These are phyloP conservation scores for Formica selysi DNA, from an alignment of 1,140 invertebrate genomes.

Conservation along the genomic window DNA sequence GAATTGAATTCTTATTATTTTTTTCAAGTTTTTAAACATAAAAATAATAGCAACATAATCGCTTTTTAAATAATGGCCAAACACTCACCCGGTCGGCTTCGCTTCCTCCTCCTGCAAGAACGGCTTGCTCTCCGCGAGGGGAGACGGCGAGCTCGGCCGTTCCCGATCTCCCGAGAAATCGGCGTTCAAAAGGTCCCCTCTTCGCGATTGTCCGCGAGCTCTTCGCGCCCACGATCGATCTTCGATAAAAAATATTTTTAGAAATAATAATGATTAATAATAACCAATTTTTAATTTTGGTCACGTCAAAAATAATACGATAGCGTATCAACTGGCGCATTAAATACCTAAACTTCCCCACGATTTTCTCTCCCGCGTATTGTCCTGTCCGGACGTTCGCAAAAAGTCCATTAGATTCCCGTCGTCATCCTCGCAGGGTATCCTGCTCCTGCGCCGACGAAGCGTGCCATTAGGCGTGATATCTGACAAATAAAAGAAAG, in stretches of 20 bases:
- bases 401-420: conserved; percentile 95
- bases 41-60: not conserved
- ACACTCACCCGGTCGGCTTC: conserved; percentile 83
- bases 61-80: not conserved
- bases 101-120: conserved; percentile 85
- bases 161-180: conserved; percentile 91
- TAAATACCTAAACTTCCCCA: conserved; percentile 93
- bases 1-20: not conserved
- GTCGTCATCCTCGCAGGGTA: conserved; percentile 94
- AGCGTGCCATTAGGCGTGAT: conserved; percentile 96
- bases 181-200: conserved; percentile 89
- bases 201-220: conserved; percentile 90
- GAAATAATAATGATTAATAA: too few relatives aligned
- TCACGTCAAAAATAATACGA: not conserved
- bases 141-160: conserved; percentile 91
- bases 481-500: conserved; percentile 85
- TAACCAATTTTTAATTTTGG: not conserved
- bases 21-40: not conserved
- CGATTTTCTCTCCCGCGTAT: conserved; percentile 92
- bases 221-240: conserved; percentile 95
- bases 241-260: conserved; percentile 72
- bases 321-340: not conserved
- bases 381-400: conserved; percentile 91
- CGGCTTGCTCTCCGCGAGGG: conserved; percentile 87
- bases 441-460: conserved; percentile 91